phyloP scores from a whole-genome alignment of 2,113 vertebrate species.

The Seriola quinqueradiata region DNA sequence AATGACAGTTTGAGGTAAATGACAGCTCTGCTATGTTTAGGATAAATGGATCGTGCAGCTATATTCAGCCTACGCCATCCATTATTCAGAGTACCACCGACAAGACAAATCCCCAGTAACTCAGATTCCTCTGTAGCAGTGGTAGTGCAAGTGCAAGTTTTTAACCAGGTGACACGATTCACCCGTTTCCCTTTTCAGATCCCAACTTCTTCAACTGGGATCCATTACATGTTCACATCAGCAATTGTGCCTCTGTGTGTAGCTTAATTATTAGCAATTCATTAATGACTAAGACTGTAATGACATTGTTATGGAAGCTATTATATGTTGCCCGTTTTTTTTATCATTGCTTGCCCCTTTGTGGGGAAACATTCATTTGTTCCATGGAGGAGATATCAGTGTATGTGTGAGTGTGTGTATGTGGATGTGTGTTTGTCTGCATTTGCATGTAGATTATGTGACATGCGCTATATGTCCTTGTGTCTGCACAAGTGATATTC shows the following conservation, averaged over 20 bases:
- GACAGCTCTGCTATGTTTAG: slow-evolving; percentile 74
- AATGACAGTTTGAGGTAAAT: slow-evolving; percentile 73
- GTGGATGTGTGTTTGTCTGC: slow-evolving; percentile 11
- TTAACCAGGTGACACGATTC: slow-evolving; percentile 45
- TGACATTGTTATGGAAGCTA: slow-evolving; percentile 8
- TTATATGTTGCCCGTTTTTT: slow-evolving; percentile 6
- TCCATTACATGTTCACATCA: slow-evolving; percentile 20
- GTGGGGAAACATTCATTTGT: slow-evolving; percentile 18
- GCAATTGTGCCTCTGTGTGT: background rate
- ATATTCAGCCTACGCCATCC: slow-evolving; percentile 71
- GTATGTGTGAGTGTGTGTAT: slow-evolving; percentile 5
- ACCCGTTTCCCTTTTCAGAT: slow-evolving; percentile 28
- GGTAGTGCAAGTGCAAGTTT: slow-evolving; percentile 8
- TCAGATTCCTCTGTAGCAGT: slow-evolving; percentile 37
- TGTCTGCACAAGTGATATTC: slow-evolving; percentile 13
- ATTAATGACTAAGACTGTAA: slow-evolving; percentile 38
- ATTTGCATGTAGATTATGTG: slow-evolving; percentile 57
- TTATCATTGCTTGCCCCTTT: slow-evolving; percentile 7
- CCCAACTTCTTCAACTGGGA: slow-evolving; percentile 13
- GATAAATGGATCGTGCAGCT: slow-evolving; percentile 72
- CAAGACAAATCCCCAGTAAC: slow-evolving; percentile 62
- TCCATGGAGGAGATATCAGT: background rate
- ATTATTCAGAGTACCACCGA: slow-evolving; percentile 72
- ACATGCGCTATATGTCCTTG: slow-evolving; percentile 49
- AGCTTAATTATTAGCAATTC: slow-evolving; percentile 45